phyloP scores from a whole-genome alignment of 2,888 invertebrate genomes.

The Machimus atricapillus region DNA sequence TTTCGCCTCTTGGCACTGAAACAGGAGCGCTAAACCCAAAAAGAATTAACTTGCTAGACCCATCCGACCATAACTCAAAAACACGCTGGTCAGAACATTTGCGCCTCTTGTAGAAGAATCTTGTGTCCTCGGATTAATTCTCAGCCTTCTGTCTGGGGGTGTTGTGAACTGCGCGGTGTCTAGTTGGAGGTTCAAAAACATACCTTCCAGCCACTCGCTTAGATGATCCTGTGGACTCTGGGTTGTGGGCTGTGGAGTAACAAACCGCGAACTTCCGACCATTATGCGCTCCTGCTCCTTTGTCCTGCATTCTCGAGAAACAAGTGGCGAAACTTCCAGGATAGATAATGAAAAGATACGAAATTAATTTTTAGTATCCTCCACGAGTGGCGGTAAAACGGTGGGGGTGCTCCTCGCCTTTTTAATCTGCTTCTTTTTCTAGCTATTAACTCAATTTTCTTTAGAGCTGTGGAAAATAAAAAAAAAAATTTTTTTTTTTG shows the following conservation, averaged over 20 bases:
- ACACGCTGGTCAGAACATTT: not conserved
- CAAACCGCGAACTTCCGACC: not conserved
- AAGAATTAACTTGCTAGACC: constrained; percentile 15
- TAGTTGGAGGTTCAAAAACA: not conserved
- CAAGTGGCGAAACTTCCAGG: not conserved
- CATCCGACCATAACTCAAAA: constrained; percentile 28
- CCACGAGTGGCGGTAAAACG: not conserved
- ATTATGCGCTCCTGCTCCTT: not conserved
- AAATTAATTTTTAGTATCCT: constrained; percentile 25
- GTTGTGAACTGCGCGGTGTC: not conserved
- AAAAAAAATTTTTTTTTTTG: not conserved
- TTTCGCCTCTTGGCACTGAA: not conserved
- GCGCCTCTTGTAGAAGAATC: not conserved
- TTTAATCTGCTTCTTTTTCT: constrained; percentile 31
- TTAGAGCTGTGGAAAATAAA: not conserved
- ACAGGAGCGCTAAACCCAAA: not conserved
- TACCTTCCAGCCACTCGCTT: not conserved
- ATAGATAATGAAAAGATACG: constrained; percentile 29
- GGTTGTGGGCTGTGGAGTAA: not conserved
- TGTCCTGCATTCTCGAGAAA: not conserved
- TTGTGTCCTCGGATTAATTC: not conserved
- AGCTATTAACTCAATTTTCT: constrained; percentile 38
- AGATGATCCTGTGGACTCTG: not conserved
- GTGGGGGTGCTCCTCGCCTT: not conserved
- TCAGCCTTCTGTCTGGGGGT: not conserved